Percentiles rank a stretch among this genome's conserved stretches.
phyloP scores from a whole-genome alignment of 1,140 invertebrate genomes.

The Druon quercuslanigerum region DNA sequence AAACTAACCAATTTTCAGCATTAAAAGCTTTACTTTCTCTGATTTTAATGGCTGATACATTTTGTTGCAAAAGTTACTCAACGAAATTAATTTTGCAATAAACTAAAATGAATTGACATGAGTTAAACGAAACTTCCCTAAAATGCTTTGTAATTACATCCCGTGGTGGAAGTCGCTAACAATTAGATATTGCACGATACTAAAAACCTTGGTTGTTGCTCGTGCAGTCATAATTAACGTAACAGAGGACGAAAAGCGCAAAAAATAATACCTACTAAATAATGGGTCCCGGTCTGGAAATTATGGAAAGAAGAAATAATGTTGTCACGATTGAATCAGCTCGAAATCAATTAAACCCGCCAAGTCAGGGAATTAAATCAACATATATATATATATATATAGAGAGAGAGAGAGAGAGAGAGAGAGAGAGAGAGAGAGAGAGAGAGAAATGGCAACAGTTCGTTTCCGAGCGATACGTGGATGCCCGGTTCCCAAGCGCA shows the following conservation, averaged over 20 bases:
- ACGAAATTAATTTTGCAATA: neutral
- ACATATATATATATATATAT: too few relatives aligned
- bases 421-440: neutral
- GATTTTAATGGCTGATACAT: too few relatives aligned
- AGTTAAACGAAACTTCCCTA: neutral
- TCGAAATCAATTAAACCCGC: conserved; percentile 18
- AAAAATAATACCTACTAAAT: neutral
- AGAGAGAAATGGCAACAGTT: neutral
- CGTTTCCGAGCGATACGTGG: neutral
- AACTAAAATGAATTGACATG: neutral
- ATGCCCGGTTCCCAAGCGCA: conserved; percentile 27
- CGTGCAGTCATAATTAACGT: conserved; percentile 17
- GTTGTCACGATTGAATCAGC: conserved; percentile 27
- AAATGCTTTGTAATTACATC: neutral
- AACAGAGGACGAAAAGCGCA: conserved; percentile 9
- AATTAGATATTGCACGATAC: neutral
- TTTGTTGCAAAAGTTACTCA: neutral
- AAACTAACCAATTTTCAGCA: too few relatives aligned
- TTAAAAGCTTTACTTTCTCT: too few relatives aligned
- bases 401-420: neutral
- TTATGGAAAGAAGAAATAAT: conserved; percentile 15
- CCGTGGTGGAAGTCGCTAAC: neutral
- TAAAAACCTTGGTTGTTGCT: conserved; percentile 18
- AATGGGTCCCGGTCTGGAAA: neutral
- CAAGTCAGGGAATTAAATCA: neutral